phyloP scores from a whole-genome alignment of 1,140 invertebrate genomes.

The Cyclina sinensis region DNA sequence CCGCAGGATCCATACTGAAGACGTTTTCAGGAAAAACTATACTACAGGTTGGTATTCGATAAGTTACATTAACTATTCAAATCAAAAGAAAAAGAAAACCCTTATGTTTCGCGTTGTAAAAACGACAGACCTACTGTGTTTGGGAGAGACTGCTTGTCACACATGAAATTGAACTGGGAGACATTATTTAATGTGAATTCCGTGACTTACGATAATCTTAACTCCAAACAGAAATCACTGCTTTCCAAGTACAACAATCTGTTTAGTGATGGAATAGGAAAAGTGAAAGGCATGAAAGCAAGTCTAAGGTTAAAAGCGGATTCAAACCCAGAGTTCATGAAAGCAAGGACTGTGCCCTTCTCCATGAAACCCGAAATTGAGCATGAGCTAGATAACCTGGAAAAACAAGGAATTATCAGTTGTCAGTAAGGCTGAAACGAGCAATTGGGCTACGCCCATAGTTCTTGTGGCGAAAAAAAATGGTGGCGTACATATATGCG shows the following conservation, averaged over 20 bases:
- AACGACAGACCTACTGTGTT: conserved; percentile 53
- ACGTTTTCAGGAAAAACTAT: conserved; percentile 65
- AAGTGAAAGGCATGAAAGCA: conserved; percentile 65
- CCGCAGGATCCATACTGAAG: conserved; percentile 31
- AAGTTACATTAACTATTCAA: too few species aligned
- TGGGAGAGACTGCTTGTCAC: conserved; percentile 67
- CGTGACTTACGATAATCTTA: neutral
- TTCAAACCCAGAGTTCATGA: conserved; percentile 67
- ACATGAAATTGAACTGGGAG: conserved; percentile 67
- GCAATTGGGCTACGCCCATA: conserved; percentile 78
- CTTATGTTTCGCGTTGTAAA: conserved; percentile 63
- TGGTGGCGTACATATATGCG: conserved; percentile 73
- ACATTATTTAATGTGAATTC: conserved; percentile 34
- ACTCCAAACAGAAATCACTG: neutral
- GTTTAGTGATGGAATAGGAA: conserved; percentile 50
- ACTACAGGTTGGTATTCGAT: too few species aligned
- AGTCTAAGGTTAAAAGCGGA: conserved; percentile 52
- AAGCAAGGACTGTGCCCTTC: conserved; percentile 83
- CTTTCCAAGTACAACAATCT: neutral
- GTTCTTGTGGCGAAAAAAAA: conserved; percentile 69
- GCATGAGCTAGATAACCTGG: conserved; percentile 83
- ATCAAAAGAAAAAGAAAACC: neutral
- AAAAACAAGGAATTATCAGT: conserved; percentile 83
- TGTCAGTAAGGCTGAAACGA: conserved; percentile 83
- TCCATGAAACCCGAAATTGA: conserved; percentile 84